Evolutionary conservation across 1,140 invertebrate genomes (phyloP).

Genomic region (Agrypnia vestita): DNA sequence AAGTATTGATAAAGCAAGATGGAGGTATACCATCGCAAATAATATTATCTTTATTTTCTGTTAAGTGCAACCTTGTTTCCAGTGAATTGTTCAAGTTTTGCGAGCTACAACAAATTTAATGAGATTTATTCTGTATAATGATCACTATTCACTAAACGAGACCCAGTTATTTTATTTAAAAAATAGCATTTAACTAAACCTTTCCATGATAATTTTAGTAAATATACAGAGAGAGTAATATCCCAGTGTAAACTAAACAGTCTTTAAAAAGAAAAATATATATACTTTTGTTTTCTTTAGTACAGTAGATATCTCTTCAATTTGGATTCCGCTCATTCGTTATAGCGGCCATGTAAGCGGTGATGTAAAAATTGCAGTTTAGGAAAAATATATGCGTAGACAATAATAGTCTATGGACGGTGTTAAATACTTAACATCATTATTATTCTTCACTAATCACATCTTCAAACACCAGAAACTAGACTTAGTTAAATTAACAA

Average conservation of each 20-base stretch:
- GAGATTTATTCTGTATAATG: no score
- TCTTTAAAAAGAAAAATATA: background rate
- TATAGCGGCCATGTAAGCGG: no score
- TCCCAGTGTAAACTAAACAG: background rate
- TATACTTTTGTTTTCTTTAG: constrained; percentile 1
- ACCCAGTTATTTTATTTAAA: background rate
- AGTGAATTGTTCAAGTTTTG: background rate
- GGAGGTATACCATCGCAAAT: constrained; percentile 25
- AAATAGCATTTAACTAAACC: constrained; percentile 10
- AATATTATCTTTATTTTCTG: constrained; percentile 1
- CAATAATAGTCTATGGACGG: no score
- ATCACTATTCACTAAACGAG: no score
- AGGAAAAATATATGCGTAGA: no score
- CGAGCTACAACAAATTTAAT: no score
- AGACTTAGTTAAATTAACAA: no score
- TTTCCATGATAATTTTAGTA: background rate
- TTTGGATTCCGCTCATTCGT: no score
- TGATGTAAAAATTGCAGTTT: no score
- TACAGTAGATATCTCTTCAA: background rate
- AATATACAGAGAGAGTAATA: constrained; percentile 9
- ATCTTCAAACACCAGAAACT: no score
- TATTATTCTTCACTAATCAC: no score
- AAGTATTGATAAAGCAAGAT: constrained; percentile 24
- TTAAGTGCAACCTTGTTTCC: background rate
- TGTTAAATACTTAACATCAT: no score